Percentiles rank a stretch among this genome's conserved stretches.
Evolutionary conservation across 2,888 invertebrate genomes (phyloP).

Genomic region (Malthinus flaveolus): DNA sequence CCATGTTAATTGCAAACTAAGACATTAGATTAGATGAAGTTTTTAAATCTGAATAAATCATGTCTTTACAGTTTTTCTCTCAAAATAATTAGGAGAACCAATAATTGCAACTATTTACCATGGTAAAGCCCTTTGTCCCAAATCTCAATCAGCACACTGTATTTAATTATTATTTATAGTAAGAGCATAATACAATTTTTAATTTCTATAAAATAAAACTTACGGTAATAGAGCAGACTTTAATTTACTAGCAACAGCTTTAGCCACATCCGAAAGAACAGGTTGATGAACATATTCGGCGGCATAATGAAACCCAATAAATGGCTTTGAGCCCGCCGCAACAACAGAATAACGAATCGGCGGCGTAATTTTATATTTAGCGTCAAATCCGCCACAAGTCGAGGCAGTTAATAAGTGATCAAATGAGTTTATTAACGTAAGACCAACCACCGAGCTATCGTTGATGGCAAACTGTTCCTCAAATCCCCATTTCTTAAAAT

Average conservation of each 20-base stretch:
- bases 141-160: too few species aligned
- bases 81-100: too few species aligned
- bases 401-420: slow-evolving; percentile 86
- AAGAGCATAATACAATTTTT: background rate
- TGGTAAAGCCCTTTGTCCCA: too few species aligned
- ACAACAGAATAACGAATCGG: slow-evolving; percentile 77
- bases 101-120: too few species aligned
- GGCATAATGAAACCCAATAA: slow-evolving; percentile 86
- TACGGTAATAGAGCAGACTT: slow-evolving; percentile 74
- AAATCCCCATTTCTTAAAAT: slow-evolving; percentile 87
- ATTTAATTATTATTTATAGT: background rate
- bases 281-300: slow-evolving; percentile 85
- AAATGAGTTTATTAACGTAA: slow-evolving; percentile 74
- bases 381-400: slow-evolving; percentile 72
- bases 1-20: too few species aligned
- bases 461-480: slow-evolving; percentile 72
- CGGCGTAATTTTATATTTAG: slow-evolving; percentile 72
- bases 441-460: slow-evolving; percentile 78
- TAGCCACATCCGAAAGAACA: slow-evolving; percentile 86
- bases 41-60: too few species aligned
- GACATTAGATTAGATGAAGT: too few species aligned
- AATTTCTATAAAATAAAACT: slow-evolving; percentile 52
- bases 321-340: slow-evolving; percentile 81
- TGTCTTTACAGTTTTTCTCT: too few species aligned
- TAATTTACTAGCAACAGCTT: slow-evolving; percentile 86